phyloP scores from a whole-genome alignment of 2,113 vertebrate species.

The Menidia beryllina region DNA sequence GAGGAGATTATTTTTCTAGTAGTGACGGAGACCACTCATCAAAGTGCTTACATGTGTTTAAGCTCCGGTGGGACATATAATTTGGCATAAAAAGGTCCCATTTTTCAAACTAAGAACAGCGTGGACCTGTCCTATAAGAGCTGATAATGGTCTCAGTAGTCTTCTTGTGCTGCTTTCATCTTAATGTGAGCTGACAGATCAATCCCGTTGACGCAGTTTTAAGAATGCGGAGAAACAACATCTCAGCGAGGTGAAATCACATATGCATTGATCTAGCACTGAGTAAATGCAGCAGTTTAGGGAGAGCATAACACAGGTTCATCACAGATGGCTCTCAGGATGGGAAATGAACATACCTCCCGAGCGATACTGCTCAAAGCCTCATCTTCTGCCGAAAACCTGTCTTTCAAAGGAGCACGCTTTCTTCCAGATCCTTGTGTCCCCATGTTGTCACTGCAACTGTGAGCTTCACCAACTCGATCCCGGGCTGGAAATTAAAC shows the following conservation, averaged over 20 bases:
- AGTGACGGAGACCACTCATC: background rate
- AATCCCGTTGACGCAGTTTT: slow-evolving; percentile 7
- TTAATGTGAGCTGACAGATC: slow-evolving; percentile 12
- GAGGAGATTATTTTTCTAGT: background rate
- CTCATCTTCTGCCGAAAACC: slow-evolving; percentile 98
- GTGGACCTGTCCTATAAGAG: slow-evolving; percentile 11
- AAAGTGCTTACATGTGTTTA: background rate
- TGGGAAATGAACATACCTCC: slow-evolving; percentile 84
- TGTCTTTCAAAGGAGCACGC: slow-evolving; percentile 94
- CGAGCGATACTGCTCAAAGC: slow-evolving; percentile 94
- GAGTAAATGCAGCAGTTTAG: background rate
- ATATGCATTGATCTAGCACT: slow-evolving; percentile 19
- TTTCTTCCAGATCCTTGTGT: slow-evolving; percentile 96
- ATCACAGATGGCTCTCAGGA: background rate
- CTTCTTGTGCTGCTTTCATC: slow-evolving; percentile 2
- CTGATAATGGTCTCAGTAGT: slow-evolving; percentile 14
- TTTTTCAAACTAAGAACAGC: background rate
- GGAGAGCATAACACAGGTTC: background rate
- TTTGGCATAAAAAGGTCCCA: slow-evolving; percentile 5
- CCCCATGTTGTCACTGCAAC: slow-evolving; percentile 85
- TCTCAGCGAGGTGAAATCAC: slow-evolving; percentile 16
- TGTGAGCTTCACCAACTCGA: slow-evolving; percentile 44
- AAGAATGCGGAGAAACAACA: slow-evolving; percentile 1
- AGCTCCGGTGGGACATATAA: background rate
- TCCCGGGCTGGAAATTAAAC: slow-evolving; percentile 9